Base-by-base conservation (phyloP, 1,140 invertebrate species). In the Caerostris extrusa region DNA sequence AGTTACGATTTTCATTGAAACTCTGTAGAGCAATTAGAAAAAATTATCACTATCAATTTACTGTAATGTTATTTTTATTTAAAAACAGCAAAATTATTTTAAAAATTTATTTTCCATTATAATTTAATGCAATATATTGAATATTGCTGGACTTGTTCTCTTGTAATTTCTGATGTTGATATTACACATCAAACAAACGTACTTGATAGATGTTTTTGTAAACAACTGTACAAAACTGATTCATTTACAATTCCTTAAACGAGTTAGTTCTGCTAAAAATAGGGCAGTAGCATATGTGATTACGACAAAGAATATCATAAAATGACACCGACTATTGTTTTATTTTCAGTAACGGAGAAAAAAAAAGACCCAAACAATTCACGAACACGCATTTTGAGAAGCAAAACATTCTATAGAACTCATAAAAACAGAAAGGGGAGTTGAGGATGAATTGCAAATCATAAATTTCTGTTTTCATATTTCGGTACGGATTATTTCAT, bases 241-340 rank as follows among this genome's bases (percentile, higher is more conserved):
- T 53, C 50, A 2, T 77, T 77, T 50, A 50, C 34, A 53, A 50
- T 8, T 50, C 53, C 34, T 34, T 50, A 34, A 77, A 77, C 10
- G 71, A 77, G 71, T 77, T 5, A 77, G 19, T 12, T 77, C 61
- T 64, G 5, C 61, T 17, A 57, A 57, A 83, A 83, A 83, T 83
- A 83, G 82, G 82, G 82, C 82, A 83, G 82, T 83, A 58, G 82
- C 82, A 83, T n/a, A 83, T 17, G 7, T 57, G 71, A 77, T 57
- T 57, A 7, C 17, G 5, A 57, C 55, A 17, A 67, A 67, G 34
- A 77, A 77, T 50, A 77, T 50, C 50, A 4, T 77, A 77, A 77
- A 64, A 64, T n/a, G 19, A 88, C 86, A 64, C 7, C 71, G 12
- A 53, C 34, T 77, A 77, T 77, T 77, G 71, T 77, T 50, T 77